Evolutionary conservation across 2,888 invertebrate species (phyloP).

Genomic region (Athalia circularis): DNA sequence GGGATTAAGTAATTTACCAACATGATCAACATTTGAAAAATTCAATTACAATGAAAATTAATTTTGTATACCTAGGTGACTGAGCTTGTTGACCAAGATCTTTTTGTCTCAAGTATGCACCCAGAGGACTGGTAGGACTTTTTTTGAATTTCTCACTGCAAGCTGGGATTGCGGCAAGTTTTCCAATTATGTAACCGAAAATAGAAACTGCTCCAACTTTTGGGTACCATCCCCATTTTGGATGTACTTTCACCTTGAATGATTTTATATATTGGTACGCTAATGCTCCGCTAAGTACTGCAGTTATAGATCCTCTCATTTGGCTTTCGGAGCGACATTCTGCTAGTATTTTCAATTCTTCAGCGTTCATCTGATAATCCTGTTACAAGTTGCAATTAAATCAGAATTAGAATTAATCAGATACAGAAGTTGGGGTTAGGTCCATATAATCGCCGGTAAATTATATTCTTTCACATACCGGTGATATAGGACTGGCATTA

Average conservation of each 20-base stretch:
- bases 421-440: background rate
- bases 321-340: slow-evolving; percentile 16
- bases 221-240: slow-evolving; percentile 7
- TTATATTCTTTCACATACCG: too few relatives aligned
- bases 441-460: background rate
- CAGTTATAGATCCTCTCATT: slow-evolving; percentile 15
- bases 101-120: slow-evolving; percentile 14
- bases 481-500: too few relatives aligned
- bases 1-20: background rate
- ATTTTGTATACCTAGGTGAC: too few relatives aligned
- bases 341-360: slow-evolving; percentile 23
- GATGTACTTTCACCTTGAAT: slow-evolving; percentile 4
- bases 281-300: background rate
- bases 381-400: background rate
- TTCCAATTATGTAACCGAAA: slow-evolving; percentile 24
- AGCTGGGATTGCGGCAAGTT: slow-evolving; percentile 5
- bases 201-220: slow-evolving; percentile 13
- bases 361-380: slow-evolving; percentile 28
- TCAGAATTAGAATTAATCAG: background rate
- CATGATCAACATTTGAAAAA: background rate
- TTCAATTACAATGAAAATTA: too few relatives aligned
- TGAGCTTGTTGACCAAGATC: background rate
- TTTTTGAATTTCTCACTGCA: slow-evolving; percentile 33
- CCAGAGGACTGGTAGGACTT: slow-evolving; percentile 27
- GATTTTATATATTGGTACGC: slow-evolving; percentile 32